Evolutionary conservation across 2,797 vertebrate species (phyloP).

Genomic region (Streptopelia turtur): DNA sequence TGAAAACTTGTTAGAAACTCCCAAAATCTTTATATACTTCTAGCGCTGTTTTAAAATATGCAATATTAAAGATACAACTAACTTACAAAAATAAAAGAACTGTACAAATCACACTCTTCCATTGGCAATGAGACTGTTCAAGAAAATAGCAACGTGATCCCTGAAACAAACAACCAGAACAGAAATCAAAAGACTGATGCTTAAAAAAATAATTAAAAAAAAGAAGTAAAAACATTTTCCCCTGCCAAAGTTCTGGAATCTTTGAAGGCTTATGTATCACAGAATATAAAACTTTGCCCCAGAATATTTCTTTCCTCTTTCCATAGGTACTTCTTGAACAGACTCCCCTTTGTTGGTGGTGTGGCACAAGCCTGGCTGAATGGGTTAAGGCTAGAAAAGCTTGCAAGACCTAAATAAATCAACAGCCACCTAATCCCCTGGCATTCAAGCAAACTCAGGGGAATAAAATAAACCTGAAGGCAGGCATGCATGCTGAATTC

Average conservation of each 20-base stretch:
- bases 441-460: neutral
- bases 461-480: constrained; percentile 23
- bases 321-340: neutral
- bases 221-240: constrained; percentile 19
- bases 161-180: constrained; percentile 34
- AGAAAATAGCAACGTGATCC: constrained; percentile 55
- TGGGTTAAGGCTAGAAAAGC: constrained; percentile 35
- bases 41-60: constrained; percentile 48
- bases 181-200: constrained; percentile 50
- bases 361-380: neutral
- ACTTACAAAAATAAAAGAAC: constrained; percentile 68
- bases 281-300: neutral
- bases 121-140: constrained; percentile 51
- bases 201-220: constrained; percentile 21
- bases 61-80: constrained; percentile 47
- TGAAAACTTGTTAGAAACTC: constrained; percentile 28
- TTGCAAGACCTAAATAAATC: constrained; percentile 43
- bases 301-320: constrained; percentile 26
- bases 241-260: neutral
- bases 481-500: neutral
- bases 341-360: neutral
- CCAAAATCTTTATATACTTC: constrained; percentile 29
- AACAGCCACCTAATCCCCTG: constrained; percentile 34
- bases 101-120: constrained; percentile 51
- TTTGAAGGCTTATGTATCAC: neutral